Evolutionary conservation across 37 sponge, comb jelly and placozoan genomes (phyloP).

Genomic region (Geodia barretti): DNA sequence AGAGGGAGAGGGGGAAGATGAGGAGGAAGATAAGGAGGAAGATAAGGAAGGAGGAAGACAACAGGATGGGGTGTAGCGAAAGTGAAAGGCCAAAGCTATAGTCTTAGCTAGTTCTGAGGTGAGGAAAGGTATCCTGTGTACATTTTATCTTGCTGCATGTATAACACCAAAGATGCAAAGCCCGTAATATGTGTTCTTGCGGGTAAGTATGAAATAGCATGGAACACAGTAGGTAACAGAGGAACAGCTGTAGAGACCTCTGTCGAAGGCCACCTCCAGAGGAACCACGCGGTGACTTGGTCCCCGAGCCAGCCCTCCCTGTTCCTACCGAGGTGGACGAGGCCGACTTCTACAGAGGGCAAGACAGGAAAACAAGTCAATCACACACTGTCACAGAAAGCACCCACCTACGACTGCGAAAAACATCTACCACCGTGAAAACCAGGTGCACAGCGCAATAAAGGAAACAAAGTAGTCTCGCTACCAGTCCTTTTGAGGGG

Average conservation of each 20-base stretch:
- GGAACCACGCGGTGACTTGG: conserved; percentile 38
- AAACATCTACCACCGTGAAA: no score
- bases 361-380: background rate
- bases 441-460: no score
- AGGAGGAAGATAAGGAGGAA: background rate
- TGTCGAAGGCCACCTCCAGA: conserved; percentile 57
- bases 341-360: conserved; percentile 39
- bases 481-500: no score
- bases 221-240: background rate
- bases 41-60: background rate
- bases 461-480: no score
- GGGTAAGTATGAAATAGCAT: background rate
- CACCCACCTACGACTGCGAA: no score
- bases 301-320: conserved; percentile 13
- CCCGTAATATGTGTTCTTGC: background rate
- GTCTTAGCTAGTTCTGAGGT: no score
- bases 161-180: background rate
- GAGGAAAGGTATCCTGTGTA: no score
- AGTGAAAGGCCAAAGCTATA: no score
- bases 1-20: no score
- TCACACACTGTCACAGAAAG: no score
- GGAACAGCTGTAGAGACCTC: conserved; percentile 16
- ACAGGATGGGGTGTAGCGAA: no score
- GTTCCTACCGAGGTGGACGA: conserved; percentile 78
- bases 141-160: no score